Percentiles rank a stretch among this genome's conserved stretches.
These are phyloP conservation scores for Gallinago stenura DNA, from an alignment of 2,797 vertebrate genomes.

Conservation along the genomic window DNA sequence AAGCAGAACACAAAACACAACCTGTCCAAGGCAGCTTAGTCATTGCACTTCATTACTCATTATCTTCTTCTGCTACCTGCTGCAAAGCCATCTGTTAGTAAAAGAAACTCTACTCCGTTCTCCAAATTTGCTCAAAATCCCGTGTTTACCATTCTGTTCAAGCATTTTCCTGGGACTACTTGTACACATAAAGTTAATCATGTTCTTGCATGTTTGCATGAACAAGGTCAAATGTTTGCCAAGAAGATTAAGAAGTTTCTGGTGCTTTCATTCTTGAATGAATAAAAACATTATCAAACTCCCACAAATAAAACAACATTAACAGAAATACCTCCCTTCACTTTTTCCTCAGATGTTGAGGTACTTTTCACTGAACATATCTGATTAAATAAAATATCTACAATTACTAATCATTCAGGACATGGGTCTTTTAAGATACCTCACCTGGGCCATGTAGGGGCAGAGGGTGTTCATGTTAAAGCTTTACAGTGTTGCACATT, in stretches of 20 bases:
- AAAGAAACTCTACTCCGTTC: not conserved
- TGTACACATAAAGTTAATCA: not conserved
- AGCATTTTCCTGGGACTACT: not conserved
- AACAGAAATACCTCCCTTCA: not conserved
- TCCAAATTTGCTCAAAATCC: constrained; percentile 35
- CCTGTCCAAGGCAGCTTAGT: constrained; percentile 60
- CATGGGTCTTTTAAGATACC: not conserved
- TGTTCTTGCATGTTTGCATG: not conserved
- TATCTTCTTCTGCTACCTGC: constrained; percentile 66
- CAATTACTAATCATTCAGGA: not conserved
- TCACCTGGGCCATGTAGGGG: not conserved
- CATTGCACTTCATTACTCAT: constrained; percentile 65
- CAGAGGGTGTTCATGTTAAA: not conserved
- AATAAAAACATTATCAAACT: not conserved
- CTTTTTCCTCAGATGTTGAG: not conserved
- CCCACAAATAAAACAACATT: not conserved
- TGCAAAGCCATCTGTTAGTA: constrained; percentile 64
- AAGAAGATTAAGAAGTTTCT: not conserved
- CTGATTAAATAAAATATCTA: not conserved
- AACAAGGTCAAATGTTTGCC: constrained; percentile 6
- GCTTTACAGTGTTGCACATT: not conserved
- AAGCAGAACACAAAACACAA: constrained; percentile 23
- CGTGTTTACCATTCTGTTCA: constrained; percentile 10
- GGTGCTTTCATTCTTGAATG: not conserved
- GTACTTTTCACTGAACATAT: not conserved